These are phyloP conservation scores for Ganaspis sp. DNA, from an alignment of 1,140 invertebrate genomes.

Conservation along the genomic window DNA sequence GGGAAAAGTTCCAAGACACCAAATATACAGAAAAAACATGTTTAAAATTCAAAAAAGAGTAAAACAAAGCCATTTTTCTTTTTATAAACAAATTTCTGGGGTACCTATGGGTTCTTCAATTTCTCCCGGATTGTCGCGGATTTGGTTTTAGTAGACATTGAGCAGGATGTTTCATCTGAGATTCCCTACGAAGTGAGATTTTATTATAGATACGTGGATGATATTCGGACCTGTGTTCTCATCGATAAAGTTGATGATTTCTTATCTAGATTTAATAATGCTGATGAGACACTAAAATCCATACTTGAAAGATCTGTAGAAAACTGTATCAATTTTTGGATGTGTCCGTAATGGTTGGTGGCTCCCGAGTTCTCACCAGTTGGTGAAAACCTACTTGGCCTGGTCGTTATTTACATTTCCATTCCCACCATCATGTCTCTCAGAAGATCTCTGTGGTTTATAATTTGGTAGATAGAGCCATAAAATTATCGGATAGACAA, in stretches of 20 bases:
- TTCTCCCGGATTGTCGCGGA: neutral
- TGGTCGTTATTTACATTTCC: neutral
- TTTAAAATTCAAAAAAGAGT: too few relatives aligned
- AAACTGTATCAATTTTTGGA: neutral
- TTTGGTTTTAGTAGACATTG: neutral
- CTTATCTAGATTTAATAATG: neutral
- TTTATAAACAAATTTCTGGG: neutral
- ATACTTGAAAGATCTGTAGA: neutral
- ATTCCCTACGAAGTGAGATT: neutral
- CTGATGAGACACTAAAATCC: neutral
- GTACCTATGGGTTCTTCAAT: neutral
- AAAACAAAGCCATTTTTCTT: too few relatives aligned
- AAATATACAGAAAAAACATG: too few relatives aligned
- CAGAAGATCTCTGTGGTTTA: neutral
- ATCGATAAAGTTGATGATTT: neutral
- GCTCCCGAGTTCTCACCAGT: neutral
- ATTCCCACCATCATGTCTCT: neutral
- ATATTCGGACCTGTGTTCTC: neutral
- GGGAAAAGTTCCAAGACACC: too few relatives aligned
- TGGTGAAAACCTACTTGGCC: neutral
- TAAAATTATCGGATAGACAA: neutral
- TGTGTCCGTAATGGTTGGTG: neutral
- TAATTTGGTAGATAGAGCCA: neutral
- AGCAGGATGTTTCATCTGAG: neutral
- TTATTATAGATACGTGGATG: neutral